Base-by-base conservation (phyloP, 2,888 invertebrate species). In the Liposcelis brunnea region DNA sequence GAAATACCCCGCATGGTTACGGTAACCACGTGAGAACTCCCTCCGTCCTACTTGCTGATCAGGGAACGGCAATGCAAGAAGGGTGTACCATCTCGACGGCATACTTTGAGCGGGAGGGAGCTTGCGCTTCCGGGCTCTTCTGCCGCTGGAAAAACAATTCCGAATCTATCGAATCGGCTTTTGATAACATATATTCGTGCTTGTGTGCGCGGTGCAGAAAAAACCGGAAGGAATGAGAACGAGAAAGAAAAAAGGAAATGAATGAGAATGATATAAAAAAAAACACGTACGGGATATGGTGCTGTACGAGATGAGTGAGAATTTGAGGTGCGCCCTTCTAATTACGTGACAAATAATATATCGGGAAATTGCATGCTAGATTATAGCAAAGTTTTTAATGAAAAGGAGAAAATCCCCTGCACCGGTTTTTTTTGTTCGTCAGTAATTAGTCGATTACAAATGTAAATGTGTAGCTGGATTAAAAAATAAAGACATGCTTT, bases 21-120 rank as follows among this genome's bases (percentile, higher is more conserved):
- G 74, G 62, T 76, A 77, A 58, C 75, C 74, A 57, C 84, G 74
- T 54, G 76, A 77, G 58, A 83, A 67, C 67, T 89, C 86, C 52
- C 89, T 74, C 59, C 86, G 70, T 55, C 85, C 89, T 58, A 89
- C 78, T 64, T 86, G 87, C 71, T 89, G 87, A 71, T 90, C 89
- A 59, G 87, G 86, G 69, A 90, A 90, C 55, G 89, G 89, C 59
- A 89, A 73, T 55, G 89, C 89, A 64, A 89, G 75, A 58, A 89
- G 76, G 51, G 86, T 87, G 72, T 85, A 87, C 83, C 85, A 84
- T 56, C 85, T 74, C 53, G 84, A 78, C 47, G 83, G 82, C 71
- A 80, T 75, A 47, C 51, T 51, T 53, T 54, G 51, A 47, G 63
- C 64, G 49, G 67, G 63, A 51, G 66, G 65, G 54, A 65, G 62